Conservation (phyloP, 2,113 vertebrate species). For the Microcebus griseorufus region DNA sequence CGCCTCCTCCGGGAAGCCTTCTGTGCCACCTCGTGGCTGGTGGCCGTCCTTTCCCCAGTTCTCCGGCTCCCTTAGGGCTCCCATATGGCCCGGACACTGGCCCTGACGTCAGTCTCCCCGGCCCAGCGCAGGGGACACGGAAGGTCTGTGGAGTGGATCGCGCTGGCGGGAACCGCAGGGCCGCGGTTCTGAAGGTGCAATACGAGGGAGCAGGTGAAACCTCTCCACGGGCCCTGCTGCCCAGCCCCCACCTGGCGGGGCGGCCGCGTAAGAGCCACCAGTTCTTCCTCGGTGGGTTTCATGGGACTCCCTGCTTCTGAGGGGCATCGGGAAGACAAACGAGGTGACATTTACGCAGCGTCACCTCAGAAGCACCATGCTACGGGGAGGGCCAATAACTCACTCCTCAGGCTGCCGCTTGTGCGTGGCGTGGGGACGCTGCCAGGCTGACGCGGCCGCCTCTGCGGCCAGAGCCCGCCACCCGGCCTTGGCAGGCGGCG, state of each 20-base stretch:
- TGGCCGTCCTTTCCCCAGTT: neutral
- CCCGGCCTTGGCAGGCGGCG: neutral
- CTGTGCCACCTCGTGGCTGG: neutral
- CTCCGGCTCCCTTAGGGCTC: neutral
- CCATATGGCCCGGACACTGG: neutral
- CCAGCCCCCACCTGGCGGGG: neutral
- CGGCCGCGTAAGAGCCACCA: neutral
- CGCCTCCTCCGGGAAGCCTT: neutral
- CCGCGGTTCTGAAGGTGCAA: neutral
- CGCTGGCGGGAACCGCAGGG: neutral
- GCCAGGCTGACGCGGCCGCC: neutral
- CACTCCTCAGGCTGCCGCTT: neutral
- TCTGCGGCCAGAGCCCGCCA: neutral
- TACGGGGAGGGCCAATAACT: neutral
- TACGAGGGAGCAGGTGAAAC: neutral
- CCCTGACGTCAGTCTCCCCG: neutral
- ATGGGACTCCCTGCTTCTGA: slow-evolving; percentile 1
- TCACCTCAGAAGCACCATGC: neutral
- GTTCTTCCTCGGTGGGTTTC: neutral
- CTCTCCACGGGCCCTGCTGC: neutral
- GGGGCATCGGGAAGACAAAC: neutral
- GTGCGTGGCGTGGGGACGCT: neutral
- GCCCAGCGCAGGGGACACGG: neutral
- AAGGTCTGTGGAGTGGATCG: neutral
- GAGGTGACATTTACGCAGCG: slow-evolving; percentile 35